These are phyloP conservation scores for Mirza zaza DNA, from an alignment of 2,113 vertebrate species.

Conservation along the genomic window DNA sequence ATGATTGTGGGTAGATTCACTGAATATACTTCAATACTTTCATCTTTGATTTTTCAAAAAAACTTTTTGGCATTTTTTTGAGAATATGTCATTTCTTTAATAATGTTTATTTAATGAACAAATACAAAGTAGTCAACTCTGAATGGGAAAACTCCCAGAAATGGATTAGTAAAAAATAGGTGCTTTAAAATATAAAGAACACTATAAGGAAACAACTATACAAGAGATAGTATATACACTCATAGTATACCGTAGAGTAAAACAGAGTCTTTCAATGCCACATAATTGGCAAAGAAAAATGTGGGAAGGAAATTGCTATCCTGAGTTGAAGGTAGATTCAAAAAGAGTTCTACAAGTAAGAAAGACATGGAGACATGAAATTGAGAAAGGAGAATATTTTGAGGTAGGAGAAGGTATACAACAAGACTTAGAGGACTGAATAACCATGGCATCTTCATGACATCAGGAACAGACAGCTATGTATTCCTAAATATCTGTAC, in stretches of 20 bases:
- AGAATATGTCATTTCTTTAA: neutral
- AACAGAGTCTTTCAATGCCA: neutral
- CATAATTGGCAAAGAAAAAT: neutral
- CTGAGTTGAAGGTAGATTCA: neutral
- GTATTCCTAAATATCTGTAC: neutral
- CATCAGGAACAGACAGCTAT: rapidly evolving
- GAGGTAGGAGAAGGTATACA: neutral
- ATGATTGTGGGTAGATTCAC: neutral
- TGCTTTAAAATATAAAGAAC: neutral
- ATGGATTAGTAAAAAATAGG: neutral
- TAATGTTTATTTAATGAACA: neutral
- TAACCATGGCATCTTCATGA: neutral
- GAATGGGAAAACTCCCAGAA: neutral
- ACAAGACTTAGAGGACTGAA: neutral
- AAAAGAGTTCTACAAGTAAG: neutral
- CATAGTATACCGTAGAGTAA: neutral
- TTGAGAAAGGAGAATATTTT: neutral
- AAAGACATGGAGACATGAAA: neutral
- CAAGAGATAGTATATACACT: too few species aligned
- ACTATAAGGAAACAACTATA: neutral
- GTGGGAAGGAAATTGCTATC: neutral
- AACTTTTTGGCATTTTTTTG: neutral
- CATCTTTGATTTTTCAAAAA: neutral
- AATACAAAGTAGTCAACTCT: neutral
- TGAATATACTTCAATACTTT: neutral